Conservation (phyloP, 2,113 vertebrate genomes). For the Thermophis baileyi region DNA sequence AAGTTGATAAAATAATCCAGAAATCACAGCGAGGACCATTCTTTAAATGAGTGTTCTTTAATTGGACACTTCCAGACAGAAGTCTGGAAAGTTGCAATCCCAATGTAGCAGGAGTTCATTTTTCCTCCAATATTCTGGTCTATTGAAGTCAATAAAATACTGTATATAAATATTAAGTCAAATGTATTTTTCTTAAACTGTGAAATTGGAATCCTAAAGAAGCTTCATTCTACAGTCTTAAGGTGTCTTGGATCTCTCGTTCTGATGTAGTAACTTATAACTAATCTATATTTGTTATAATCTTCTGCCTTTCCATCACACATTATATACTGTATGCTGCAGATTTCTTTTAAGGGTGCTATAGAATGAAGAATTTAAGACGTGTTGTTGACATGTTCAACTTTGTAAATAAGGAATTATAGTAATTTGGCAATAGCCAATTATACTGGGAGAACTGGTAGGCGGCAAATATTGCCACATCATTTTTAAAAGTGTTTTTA, state of each 20-base stretch:
- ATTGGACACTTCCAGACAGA: background rate
- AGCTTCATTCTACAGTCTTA: constrained; percentile 25
- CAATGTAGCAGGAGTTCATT: background rate
- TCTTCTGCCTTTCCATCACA: background rate
- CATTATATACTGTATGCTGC: background rate
- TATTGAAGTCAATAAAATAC: constrained; percentile 16
- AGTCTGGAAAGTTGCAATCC: background rate
- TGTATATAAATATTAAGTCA: background rate
- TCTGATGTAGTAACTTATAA: constrained; percentile 14
- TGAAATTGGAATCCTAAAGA: constrained; percentile 1
- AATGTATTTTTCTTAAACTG: constrained; percentile 9
- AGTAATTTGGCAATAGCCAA: constrained; percentile 1
- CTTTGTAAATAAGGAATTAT: background rate
- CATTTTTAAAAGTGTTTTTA: constrained; percentile 27
- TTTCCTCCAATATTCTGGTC: background rate
- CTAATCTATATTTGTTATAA: background rate
- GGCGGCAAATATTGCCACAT: constrained; percentile 32
- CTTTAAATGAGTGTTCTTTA: background rate
- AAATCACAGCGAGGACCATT: background rate
- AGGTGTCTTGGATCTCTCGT: constrained; percentile 30
- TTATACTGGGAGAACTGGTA: constrained; percentile 33
- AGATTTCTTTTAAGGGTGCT: constrained; percentile 11
- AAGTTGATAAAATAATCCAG: background rate
- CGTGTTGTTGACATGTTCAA: constrained; percentile 27
- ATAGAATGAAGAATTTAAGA: constrained; percentile 36